These are phyloP conservation scores for Aspiorhynchus laticeps DNA, from an alignment of 2,113 vertebrate genomes.

Conservation along the genomic window DNA sequence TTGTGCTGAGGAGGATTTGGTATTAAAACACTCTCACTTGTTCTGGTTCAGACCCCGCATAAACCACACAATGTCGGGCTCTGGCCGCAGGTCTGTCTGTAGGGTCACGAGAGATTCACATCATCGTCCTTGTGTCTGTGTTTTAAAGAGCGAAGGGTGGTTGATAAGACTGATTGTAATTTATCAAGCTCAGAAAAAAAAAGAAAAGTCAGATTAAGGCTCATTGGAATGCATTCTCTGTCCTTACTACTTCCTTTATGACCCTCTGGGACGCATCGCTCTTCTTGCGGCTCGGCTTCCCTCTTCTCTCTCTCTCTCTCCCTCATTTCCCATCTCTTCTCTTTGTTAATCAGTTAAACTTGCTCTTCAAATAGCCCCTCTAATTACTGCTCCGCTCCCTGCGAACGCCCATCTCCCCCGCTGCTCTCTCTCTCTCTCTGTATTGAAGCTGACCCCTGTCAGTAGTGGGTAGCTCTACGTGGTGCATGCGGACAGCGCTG, in stretches of 20 bases:
- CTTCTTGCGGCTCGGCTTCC: slow-evolving; percentile 51
- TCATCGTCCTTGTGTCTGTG: slow-evolving; percentile 30
- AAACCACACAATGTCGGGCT: slow-evolving; percentile 29
- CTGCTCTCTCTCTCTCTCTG: slow-evolving; percentile 54
- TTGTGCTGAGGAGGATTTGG: slow-evolving; percentile 43
- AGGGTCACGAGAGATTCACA: slow-evolving; percentile 10
- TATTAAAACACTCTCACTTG: slow-evolving; percentile 49
- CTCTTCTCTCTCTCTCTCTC: slow-evolving; percentile 65
- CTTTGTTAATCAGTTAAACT: slow-evolving; percentile 87
- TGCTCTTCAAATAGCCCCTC: slow-evolving; percentile 84
- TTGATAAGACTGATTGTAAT: slow-evolving; percentile 53
- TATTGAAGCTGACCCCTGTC: slow-evolving; percentile 65
- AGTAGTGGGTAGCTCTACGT: slow-evolving; percentile 55
- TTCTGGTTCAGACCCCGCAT: slow-evolving; percentile 44
- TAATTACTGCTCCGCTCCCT: slow-evolving; percentile 81
- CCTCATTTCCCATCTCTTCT: slow-evolving; percentile 52
- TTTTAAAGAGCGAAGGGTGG: slow-evolving; percentile 46
- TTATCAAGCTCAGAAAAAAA: slow-evolving; percentile 45
- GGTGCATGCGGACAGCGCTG: slow-evolving; percentile 52
- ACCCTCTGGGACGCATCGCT: slow-evolving; percentile 71
- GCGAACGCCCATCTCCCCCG: slow-evolving; percentile 72
- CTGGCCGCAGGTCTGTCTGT: background rate
- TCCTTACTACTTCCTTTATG: slow-evolving; percentile 66
- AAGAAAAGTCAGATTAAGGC: slow-evolving; percentile 65
- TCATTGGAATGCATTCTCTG: slow-evolving; percentile 79